Evolutionary conservation across 1,140 invertebrate genomes (phyloP), one percentile per base, ranked within the genome.

Genomic region (Conus ventricosus): DNA sequence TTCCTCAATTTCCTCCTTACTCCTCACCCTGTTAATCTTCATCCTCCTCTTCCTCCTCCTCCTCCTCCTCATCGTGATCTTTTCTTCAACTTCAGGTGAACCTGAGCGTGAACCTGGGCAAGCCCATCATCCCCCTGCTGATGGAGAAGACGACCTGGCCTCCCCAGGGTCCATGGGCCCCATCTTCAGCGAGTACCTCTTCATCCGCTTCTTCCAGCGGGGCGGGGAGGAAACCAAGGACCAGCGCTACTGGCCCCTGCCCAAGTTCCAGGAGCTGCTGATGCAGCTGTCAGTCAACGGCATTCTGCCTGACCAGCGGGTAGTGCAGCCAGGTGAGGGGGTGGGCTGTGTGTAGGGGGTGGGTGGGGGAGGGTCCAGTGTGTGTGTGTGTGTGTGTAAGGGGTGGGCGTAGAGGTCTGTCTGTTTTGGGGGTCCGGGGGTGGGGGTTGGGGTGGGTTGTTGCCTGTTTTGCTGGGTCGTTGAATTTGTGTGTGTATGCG

Each of bases 151-250:
- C 92, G 89, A 27, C 75, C 10, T 95, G 94, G 94, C 94, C 94
- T 23, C 94, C 94, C 89, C n/a, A 94, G 39, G 94, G 13, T 92
- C 93, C 11, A 94, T 95, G 93, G 94, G 94, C 23, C 94, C 94
- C n/a, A 93, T 95, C 25, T 94, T 95, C 89, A 93, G 93, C 78
- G 94, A 95, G 85, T 94, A 94, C 84, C 88, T 95, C 6, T 95
- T 92, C 88, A 92, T 94, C 67, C 87, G 93, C 51, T 94, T 94
- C 85, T 90, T 91, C 75, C 76, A 75, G 91, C 80, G 17, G 60
- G 67, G 88, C 87, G 81, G 57, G 91, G 76, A 93, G 76, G 90
- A 90, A 63, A 92, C 92, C 1, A 57, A 90, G 6, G 92, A 93
- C 85, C 84, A 92, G n/a, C 86, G 91, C 76, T 92, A 90, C 88